Base-by-base conservation (phyloP, 2,113 vertebrate species). In the Sapajus apella region DNA sequence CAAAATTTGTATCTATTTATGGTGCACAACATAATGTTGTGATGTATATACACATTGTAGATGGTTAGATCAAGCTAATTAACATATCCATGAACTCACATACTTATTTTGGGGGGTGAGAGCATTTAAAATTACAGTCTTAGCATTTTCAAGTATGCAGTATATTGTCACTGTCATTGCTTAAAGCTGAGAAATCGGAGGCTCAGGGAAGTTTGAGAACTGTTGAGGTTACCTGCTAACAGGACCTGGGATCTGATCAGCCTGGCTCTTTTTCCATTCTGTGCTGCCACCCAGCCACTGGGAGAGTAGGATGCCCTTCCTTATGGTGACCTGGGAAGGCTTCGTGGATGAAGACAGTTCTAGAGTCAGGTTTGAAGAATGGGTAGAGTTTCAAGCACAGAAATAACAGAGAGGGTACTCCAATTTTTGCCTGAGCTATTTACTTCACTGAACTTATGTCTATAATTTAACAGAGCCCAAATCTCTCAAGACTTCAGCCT, bases 401-500 rank as follows among this genome's bases (percentile, higher is more conserved):
- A 45, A 72, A 4, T 11, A 61, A 83, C 21, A 13, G 35, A 12
- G 55, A 96, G n/a, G 61, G 75, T 13, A 58, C 40, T 93, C 30
- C 56, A 81, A 4, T 77, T 87, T 88, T 87, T 93, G 90, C 87
- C 83, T 25, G 55, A n/a, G 80, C 73, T 90, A 77, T 91, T 64
- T 64, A 94, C 90, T 66, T 96, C 80, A 55, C 70, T 73, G 47
- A 95, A 96, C 94, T 95, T 66, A 92, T 90, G 56, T 93, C 93
- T 92, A 73, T 92, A 94, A 95, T 79, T 96, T 82, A 92, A 92
- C 93, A 93, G 72, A 94, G 89, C 43, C 61, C 72, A 97, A 95
- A 95, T 91, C 92, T 94, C 80, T 97, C 93, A 90, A 95, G 97
- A 90, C 83, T 95, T 75, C 45, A 68, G 87, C 61, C 87, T 96